These are phyloP conservation scores for Xanthorhoe spadicearia DNA, from an alignment of 2,888 invertebrate species.

Conservation along the genomic window DNA sequence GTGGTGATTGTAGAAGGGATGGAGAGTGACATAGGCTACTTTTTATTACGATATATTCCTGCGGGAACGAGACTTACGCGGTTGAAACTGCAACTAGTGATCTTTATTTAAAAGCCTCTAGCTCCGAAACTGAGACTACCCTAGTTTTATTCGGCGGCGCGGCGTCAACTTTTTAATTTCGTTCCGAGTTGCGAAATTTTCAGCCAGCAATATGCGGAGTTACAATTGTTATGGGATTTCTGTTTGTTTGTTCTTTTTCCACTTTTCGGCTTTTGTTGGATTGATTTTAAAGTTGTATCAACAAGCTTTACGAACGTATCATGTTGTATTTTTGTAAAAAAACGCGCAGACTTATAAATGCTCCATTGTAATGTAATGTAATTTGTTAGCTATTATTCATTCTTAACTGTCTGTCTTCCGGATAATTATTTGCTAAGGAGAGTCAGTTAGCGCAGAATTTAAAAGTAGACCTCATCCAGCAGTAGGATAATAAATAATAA, in stretches of 20 bases:
- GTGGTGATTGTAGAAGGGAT: no score
- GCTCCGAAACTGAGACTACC: conserved; percentile 24
- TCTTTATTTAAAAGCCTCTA: not conserved
- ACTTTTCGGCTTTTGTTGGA: conserved; percentile 34
- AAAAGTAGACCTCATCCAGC: no score
- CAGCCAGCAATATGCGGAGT: conserved; percentile 50
- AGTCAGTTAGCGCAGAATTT: no score
- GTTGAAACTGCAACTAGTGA: no score
- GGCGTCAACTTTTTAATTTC: conserved; percentile 65
- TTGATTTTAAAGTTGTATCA: conserved; percentile 36
- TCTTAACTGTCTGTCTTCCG: no score
- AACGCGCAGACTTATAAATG: not conserved
- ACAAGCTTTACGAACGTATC: not conserved
- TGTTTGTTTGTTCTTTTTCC: conserved; percentile 34
- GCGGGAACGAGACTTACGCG: no score
- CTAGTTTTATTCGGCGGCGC: conserved; percentile 50
- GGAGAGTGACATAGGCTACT: no score
- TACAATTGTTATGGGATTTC: conserved; percentile 48
- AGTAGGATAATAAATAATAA: no score
- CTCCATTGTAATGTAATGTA: no score
- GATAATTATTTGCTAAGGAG: no score
- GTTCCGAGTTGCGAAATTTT: conserved; percentile 51
- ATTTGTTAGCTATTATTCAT: no score
- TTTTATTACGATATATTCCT: no score
- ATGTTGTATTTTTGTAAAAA: not conserved